Evolutionary conservation across 2,888 invertebrate species (phyloP).

Genomic region (Toxonevra muliebris): DNA sequence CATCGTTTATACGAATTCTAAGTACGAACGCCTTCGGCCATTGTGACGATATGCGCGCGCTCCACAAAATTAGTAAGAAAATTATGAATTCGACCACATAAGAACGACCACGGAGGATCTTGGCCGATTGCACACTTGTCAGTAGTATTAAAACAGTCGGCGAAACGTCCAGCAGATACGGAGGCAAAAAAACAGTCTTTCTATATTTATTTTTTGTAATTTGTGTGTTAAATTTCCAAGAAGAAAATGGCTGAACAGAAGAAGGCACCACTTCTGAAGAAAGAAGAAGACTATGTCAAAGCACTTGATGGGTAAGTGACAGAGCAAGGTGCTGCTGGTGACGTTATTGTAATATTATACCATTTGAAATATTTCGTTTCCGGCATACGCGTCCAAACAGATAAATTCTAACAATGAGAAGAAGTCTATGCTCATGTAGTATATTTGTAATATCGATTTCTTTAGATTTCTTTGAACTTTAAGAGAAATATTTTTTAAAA

Average conservation of each 20-base stretch:
- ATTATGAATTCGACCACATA: not conserved
- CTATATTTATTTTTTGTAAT: constrained; percentile 12
- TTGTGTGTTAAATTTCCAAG: constrained; percentile 1
- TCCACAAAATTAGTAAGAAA: too few species aligned
- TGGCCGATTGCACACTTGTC: constrained; percentile 44
- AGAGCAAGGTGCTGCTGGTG: not conserved
- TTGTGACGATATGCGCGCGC: too few species aligned
- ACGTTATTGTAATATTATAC: too few species aligned
- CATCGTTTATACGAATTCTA: not conserved
- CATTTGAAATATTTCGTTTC: too few species aligned
- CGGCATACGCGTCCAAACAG: too few species aligned
- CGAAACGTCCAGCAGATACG: constrained; percentile 52
- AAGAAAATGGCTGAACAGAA: constrained; percentile 62
- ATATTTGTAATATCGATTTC: too few species aligned
- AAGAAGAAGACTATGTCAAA: constrained; percentile 63
- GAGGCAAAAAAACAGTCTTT: constrained; percentile 9
- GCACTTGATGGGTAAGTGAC: constrained; percentile 60
- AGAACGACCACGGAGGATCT: constrained; percentile 30
- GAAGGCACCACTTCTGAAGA: constrained; percentile 63
- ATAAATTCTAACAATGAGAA: too few species aligned
- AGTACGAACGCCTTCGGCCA: too few species aligned
- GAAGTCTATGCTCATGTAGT: too few species aligned
- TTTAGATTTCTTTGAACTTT: too few species aligned
- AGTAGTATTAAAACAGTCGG: constrained; percentile 58
- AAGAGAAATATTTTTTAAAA: not conserved